Base-by-base conservation (phyloP, 2,888 invertebrate species). In the Ernsta delagoae region DNA sequence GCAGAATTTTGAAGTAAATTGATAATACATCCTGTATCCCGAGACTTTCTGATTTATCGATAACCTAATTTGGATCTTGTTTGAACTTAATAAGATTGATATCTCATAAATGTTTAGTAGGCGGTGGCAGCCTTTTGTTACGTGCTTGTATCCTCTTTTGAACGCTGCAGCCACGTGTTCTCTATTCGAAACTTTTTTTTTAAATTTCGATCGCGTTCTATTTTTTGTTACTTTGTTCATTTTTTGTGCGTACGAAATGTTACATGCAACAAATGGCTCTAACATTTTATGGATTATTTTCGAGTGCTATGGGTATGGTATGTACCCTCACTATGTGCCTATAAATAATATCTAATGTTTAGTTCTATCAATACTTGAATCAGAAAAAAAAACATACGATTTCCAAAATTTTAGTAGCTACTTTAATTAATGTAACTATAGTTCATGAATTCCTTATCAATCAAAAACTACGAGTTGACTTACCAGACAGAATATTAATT, bases 211-310 rank as follows among this genome's bases (percentile, higher is more conserved):
- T 75, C 78, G 76, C 75, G 75, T 73, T 74, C 73, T 72, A 60
- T 79, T 83, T 82, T 79, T 82, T 80, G 76, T 79, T 73, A 70
- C 71, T 75, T 76, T 81, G 79, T 78, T 77, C 71, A 63, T 72
- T 75, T 83, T 84, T 83, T 82, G 80, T 77, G 75, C 77, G 78
- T 76, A 80, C 50, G 79, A 83, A 82, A 81, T 82, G 83, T 80
- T 78, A 79, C 79, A 79, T 69, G 54, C 57, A 70, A 65, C 76
- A 78, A 78, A 77, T 73, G 72, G 65, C 41, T 24, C 54, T 43
- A 71, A 72, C 73, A 67, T 68, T 65, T 59, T 67, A 62, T 41
- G 59, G 69, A 62, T 65, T 70, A 61, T 64, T 63, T 31, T 50
- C 43, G 71, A 66, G 65, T 50, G 59, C 39, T 36, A 45, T 48